Evolutionary conservation across 2,888 invertebrate genomes (phyloP).

Genomic region (Petrolisthes cinctipes): DNA sequence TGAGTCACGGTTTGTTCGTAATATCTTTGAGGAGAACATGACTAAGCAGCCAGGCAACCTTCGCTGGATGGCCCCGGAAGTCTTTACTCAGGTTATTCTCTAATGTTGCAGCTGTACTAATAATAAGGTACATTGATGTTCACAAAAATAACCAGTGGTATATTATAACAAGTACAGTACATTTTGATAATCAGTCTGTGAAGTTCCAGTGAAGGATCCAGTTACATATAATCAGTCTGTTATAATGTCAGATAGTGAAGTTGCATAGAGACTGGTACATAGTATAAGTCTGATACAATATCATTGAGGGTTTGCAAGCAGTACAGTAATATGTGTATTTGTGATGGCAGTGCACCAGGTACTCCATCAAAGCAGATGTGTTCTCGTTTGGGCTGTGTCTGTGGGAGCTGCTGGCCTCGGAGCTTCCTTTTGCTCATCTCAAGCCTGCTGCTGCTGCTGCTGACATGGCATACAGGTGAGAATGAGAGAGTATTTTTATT

Average conservation of each 20-base stretch:
- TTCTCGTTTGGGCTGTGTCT: constrained; percentile 71
- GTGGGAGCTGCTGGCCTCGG: constrained; percentile 72
- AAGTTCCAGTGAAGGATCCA: too few relatives aligned
- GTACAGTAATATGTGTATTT: not conserved
- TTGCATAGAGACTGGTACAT: too few relatives aligned
- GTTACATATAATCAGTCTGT: too few relatives aligned
- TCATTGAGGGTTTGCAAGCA: not conserved
- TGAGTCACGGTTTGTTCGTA: constrained; percentile 71
- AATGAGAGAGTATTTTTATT: too few relatives aligned
- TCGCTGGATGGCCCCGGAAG: constrained; percentile 73
- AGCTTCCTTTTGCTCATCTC: constrained; percentile 72
- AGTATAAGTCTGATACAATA: not conserved
- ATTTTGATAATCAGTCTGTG: too few relatives aligned
- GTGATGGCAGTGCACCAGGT: constrained; percentile 67
- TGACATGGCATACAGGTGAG: constrained; percentile 71
- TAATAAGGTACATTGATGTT: too few relatives aligned
- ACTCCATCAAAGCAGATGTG: constrained; percentile 71
- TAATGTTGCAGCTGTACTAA: too few relatives aligned
- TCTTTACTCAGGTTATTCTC: constrained; percentile 69
- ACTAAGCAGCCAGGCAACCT: constrained; percentile 73
- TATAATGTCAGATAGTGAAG: too few relatives aligned
- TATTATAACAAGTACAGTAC: too few relatives aligned
- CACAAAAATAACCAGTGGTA: too few relatives aligned
- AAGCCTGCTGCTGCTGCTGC: constrained; percentile 73
- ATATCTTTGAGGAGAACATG: constrained; percentile 72